Conservation (phyloP, 2,113 vertebrate genomes). For the Ctenomys sociabilis region DNA sequence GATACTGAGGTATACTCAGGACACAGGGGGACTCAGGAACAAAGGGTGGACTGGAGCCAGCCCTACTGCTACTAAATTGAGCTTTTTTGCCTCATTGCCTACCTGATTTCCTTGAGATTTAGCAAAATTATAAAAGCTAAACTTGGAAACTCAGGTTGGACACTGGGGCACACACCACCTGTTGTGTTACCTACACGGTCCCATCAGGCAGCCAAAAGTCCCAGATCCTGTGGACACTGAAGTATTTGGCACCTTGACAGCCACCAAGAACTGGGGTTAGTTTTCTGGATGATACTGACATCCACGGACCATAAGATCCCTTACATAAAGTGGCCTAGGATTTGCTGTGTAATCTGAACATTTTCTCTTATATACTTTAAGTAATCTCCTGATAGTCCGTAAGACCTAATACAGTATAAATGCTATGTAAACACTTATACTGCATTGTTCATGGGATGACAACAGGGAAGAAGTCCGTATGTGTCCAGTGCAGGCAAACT, state of each 20-base stretch:
- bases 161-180: rapidly evolving
- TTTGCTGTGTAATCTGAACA: not conserved
- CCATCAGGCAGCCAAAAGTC: not conserved
- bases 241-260: not conserved
- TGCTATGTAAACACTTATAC: not conserved
- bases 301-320: not conserved
- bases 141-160: not conserved
- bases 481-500: rapidly evolving
- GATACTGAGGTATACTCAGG: not conserved
- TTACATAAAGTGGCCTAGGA: not conserved
- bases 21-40: not conserved
- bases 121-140: not conserved
- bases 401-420: not conserved
- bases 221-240: not conserved
- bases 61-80: rapidly evolving
- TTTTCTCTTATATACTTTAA: not conserved
- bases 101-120: not conserved
- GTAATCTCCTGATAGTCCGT: not conserved
- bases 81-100: not conserved
- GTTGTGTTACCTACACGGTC: rapidly evolving
- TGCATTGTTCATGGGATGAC: not conserved
- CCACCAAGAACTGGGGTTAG: not conserved
- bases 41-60: too few relatives aligned
- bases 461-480: too few relatives aligned
- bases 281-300: not conserved